phyloP scores from a whole-genome alignment of 2,113 vertebrate species.

The Boleophthalmus pectinirostris region DNA sequence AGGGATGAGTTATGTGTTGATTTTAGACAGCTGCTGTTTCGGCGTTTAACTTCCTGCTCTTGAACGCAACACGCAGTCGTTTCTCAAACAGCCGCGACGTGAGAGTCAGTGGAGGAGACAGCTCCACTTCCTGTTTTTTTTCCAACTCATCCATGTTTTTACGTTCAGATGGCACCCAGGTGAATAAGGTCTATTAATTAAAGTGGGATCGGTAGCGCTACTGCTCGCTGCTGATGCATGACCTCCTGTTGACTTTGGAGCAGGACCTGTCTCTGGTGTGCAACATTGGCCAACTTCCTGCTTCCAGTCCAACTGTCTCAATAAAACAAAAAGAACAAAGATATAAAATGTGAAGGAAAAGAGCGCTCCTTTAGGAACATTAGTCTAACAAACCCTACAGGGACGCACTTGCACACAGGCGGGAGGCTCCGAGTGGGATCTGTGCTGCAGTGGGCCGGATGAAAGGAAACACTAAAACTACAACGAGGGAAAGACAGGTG shows the following conservation, averaged over 20 bases:
- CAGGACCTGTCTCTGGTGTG: conserved; percentile 68
- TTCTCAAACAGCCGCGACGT: conserved; percentile 50
- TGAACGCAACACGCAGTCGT: conserved; percentile 16
- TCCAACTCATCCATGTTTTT: conserved; percentile 63
- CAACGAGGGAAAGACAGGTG: conserved; percentile 78
- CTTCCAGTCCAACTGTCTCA: conserved; percentile 69
- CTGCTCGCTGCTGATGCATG: conserved; percentile 59
- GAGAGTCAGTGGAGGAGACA: conserved; percentile 53
- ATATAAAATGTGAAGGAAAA: conserved; percentile 68
- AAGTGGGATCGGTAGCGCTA: conserved; percentile 62
- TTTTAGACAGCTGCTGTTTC: conserved; percentile 12
- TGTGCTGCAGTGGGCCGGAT: conserved; percentile 75
- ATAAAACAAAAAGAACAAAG: conserved; percentile 77
- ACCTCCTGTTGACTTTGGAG: conserved; percentile 74
- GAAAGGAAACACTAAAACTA: conserved; percentile 80
- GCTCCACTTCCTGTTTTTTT: conserved; percentile 63
- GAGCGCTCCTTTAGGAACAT: conserved; percentile 73
- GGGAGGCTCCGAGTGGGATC: conserved; percentile 75
- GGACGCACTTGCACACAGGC: conserved; percentile 34
- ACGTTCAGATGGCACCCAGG: conserved; percentile 55
- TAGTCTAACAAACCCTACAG: conserved; percentile 61
- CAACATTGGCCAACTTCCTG: conserved; percentile 72
- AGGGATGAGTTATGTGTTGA: conserved; percentile 10
- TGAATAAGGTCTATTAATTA: conserved; percentile 72
- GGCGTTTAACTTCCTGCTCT: conserved; percentile 3